Evolutionary conservation across 2,113 vertebrate genomes (phyloP).

Genomic region (Oryctolagus cuniculus): mOryCun1.1 NC_091439.1:106253001-106253500

Average conservation of each 20-base stretch:
- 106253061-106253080: neutral
- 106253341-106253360: neutral
- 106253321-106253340: neutral
- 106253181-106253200: neutral
- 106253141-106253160: neutral
- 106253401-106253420: neutral
- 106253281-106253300: neutral
- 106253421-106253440: neutral
- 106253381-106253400: neutral
- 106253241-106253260: neutral
- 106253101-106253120: neutral
- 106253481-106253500: constrained; percentile 60
- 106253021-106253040: neutral
- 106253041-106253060: neutral
- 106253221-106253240: neutral
- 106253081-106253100: neutral
- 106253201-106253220: neutral
- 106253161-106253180: neutral
- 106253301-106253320: neutral
- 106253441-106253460: neutral
- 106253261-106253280: neutral
- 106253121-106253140: neutral
- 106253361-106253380: neutral
- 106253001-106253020: neutral
- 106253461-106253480: constrained; percentile 66